Evolutionary conservation across 2,888 invertebrate genomes (phyloP), one percentile per base, ranked within the genome.

Genomic region (Morpho achilles): DNA sequence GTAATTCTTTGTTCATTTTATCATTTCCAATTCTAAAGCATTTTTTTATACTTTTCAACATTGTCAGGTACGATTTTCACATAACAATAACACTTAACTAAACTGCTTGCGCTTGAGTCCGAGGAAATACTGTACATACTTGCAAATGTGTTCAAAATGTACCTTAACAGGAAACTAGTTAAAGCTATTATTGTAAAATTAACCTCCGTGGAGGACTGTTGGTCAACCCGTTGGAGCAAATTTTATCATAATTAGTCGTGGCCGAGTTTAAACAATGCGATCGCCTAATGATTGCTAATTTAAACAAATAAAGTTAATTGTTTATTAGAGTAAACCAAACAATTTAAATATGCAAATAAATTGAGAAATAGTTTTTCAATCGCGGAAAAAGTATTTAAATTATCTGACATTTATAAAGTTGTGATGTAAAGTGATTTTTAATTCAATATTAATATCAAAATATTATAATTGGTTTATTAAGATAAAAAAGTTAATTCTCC

Each of bases 161-260:
- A 56, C 53, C 58, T 56, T 50, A 50, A 62, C 63, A 68, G 66
- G 65, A 72, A 70, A 70, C 63, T 67, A 58, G 50, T 64, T 67
- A 67, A 69, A 65, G 60, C 54, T 58, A 53, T 59, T 58, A 62
- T 65, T 65, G 69, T 61, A 48, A 58, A 42, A 44, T 42, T 75
- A 74, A 69, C 72, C 76, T 74, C 67, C 71, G 67, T 69, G 67
- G 71, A 69, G 64, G 67, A 60, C 72, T 73, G 73, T 77, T 76
- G 72, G 72, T 72, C 72, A 73, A 79, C 41, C 16, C 16, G 3
- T 10, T 16, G 45, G 10, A 43, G 10, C 10, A 45, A 45, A 10
- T 45, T 45, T 45, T 32, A 32, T 32, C 32, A 32, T 32, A 32
- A 32, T 32, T 32, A 32, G 32, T 5, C 5, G 32, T 32, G 32